These are phyloP conservation scores for Hippocampus kuda DNA, from an alignment of 2,797 vertebrate species.

Conservation along the genomic window DNA sequence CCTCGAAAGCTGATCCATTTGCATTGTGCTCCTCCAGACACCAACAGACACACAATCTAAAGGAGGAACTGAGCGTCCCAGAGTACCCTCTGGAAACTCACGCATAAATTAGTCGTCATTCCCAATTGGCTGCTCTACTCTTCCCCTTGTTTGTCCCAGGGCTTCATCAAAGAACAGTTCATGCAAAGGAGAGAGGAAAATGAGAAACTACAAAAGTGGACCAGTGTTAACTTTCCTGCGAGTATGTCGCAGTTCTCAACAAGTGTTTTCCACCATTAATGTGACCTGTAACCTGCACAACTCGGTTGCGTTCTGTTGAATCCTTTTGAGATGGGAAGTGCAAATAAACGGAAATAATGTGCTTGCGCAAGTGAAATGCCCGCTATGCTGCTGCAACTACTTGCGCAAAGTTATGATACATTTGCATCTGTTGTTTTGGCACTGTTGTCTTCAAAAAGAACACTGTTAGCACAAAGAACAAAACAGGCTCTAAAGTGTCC, in stretches of 20 bases:
- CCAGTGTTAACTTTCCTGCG: constrained; percentile 53
- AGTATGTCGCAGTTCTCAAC: constrained; percentile 42
- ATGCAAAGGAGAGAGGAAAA: constrained; percentile 53
- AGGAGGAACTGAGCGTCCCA: constrained; percentile 49
- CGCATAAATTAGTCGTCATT: constrained; percentile 60
- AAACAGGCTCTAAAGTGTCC: not conserved
- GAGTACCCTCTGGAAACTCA: constrained; percentile 49
- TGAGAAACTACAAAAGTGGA: constrained; percentile 49
- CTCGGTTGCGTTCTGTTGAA: too few species aligned
- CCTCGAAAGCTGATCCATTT: constrained; percentile 61
- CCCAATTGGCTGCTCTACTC: constrained; percentile 30
- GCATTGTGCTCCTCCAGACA: constrained; percentile 59
- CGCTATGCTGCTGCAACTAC: too few species aligned
- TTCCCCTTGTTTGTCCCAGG: constrained; percentile 53
- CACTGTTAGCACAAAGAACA: not conserved
- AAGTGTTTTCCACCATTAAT: not conserved
- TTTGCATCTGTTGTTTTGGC: not conserved
- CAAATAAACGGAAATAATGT: too few species aligned
- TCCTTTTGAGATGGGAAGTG: too few species aligned
- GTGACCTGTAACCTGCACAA: not conserved
- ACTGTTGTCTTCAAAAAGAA: not conserved
- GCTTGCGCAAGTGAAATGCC: too few species aligned
- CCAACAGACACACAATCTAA: constrained; percentile 34
- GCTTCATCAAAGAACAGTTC: constrained; percentile 59
- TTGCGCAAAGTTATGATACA: not conserved